phyloP scores from a whole-genome alignment of 2,113 vertebrate genomes.

The Cephalopholis sonnerati region DNA sequence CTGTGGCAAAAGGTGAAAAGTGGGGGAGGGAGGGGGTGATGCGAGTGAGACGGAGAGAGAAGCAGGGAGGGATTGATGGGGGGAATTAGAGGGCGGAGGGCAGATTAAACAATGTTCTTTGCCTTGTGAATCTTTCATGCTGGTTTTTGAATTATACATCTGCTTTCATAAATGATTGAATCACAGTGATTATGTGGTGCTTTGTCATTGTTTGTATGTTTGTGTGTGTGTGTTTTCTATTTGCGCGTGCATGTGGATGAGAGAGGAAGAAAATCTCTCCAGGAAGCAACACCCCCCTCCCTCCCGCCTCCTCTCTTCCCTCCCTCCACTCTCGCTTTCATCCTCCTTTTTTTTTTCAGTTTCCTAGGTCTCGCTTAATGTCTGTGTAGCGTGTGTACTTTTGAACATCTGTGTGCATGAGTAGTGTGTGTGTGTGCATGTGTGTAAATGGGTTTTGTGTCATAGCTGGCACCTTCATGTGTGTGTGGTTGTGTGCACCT shows the following conservation, averaged over 20 bases:
- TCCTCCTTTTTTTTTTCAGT: conserved; percentile 61
- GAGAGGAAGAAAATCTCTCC: conserved; percentile 64
- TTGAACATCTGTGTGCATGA: conserved; percentile 1
- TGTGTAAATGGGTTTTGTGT: conserved; percentile 4
- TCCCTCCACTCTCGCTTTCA: conserved; percentile 49
- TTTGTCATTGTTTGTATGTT: conserved; percentile 70
- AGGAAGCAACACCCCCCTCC: conserved; percentile 43
- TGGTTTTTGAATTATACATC: conserved; percentile 76
- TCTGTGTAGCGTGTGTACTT: conserved; percentile 42
- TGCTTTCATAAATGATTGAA: conserved; percentile 79
- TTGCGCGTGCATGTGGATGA: conserved; percentile 36
- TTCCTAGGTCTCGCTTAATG: conserved; percentile 60
- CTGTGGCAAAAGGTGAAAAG: conserved; percentile 51
- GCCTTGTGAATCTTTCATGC: conserved; percentile 74
- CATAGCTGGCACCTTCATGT: conserved; percentile 8
- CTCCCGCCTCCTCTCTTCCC: not conserved
- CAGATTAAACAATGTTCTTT: conserved; percentile 77
- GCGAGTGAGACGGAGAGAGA: not conserved
- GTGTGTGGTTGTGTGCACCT: conserved; percentile 40
- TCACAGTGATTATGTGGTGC: conserved; percentile 65
- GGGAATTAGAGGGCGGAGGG: conserved; percentile 52
- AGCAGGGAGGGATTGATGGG: conserved; percentile 18
- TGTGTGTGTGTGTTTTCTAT: conserved; percentile 20
- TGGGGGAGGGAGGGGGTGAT: not conserved
- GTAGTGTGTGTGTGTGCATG: not conserved